Percentiles rank a stretch among this genome's conserved stretches.
phyloP scores from a whole-genome alignment of 2,888 invertebrate genomes.

The Andricus quercusramuli region DNA sequence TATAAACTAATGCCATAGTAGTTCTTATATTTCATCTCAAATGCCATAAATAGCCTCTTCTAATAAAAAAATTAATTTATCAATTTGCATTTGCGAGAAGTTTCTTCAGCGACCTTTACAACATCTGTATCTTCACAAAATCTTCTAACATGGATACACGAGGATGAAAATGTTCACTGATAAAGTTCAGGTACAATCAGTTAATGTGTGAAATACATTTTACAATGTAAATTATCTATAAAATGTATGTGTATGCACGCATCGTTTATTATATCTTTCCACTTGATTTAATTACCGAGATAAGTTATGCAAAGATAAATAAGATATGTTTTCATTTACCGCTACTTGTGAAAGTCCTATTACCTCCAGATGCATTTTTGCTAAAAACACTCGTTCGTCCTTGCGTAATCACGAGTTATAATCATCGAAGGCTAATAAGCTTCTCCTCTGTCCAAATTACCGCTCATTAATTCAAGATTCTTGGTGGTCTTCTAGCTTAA shows the following conservation, averaged over 20 bases:
- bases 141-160: neutral
- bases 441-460: slow-evolving; percentile 32
- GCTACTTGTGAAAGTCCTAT: slow-evolving; percentile 32
- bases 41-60: neutral
- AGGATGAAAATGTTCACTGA: slow-evolving; percentile 9
- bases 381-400: slow-evolving; percentile 21
- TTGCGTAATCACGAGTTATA: slow-evolving; percentile 11
- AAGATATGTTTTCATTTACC: slow-evolving; percentile 30
- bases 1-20: no score
- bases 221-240: slow-evolving; percentile 10
- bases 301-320: slow-evolving; percentile 31
- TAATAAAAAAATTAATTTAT: neutral
- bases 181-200: slow-evolving; percentile 3
- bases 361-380: slow-evolving; percentile 14
- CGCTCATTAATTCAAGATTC: slow-evolving; percentile 11
- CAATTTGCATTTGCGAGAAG: neutral
- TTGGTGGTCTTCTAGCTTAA: slow-evolving; percentile 20
- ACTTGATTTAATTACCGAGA: slow-evolving; percentile 39
- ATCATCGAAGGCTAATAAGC: slow-evolving; percentile 29
- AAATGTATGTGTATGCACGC: neutral
- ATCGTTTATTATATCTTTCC: slow-evolving; percentile 18
- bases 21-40: neutral
- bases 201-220: neutral
- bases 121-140: neutral
- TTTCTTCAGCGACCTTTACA: slow-evolving; percentile 3